Base-by-base conservation (phyloP, 2,113 vertebrate genomes). In the Ceyx margarethae region DNA sequence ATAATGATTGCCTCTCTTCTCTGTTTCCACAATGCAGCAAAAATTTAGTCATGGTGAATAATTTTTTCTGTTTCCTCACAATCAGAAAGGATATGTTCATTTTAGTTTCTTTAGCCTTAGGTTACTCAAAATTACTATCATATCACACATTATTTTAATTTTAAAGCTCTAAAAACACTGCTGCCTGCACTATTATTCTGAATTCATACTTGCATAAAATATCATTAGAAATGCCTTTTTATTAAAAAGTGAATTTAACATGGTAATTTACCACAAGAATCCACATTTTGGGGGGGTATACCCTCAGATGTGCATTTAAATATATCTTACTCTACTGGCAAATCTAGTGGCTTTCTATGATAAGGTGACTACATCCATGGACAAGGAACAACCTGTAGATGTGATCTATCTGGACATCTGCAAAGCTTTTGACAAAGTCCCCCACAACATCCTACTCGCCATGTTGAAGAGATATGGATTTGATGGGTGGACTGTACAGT, bases 11-110 rank as follows among this genome's bases (percentile, higher is more conserved):
- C 10, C 31, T 79, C 75, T 87, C 43, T 88, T 75, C 42, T 74
- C 73, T 3, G 0, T 33, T 85, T 87, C 81, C 53, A 94, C n/a
- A 61, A 72, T 7, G 23, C 46, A 58, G 31, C 35, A 87, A 76
- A 78, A 79, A 77, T 60, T 78, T 72, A 37, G 71, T 58, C 78
- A 87, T 0, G 9, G 54, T 43, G 25, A 87, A 82, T 73, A 60
- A 83, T 74, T 93, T 92, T 93, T 76, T 81, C 84, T 80, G 22
- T 67, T 86, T 89, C 50, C 92, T 81, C n/a, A 85, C 48, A 62
- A 95, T 29, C 76, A 95, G 85, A 89, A 93, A 87, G 53, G 31
- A 51, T 48, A 71, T 28, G 29, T 83, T 88, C 76, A 86, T 87
- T 95, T 79, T 83, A 79, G n/a, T 37, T 78, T 92, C 79, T 87